These are phyloP conservation scores for Marronus borbonicus DNA, from an alignment of 2,888 invertebrate genomes.

Conservation along the genomic window DNA sequence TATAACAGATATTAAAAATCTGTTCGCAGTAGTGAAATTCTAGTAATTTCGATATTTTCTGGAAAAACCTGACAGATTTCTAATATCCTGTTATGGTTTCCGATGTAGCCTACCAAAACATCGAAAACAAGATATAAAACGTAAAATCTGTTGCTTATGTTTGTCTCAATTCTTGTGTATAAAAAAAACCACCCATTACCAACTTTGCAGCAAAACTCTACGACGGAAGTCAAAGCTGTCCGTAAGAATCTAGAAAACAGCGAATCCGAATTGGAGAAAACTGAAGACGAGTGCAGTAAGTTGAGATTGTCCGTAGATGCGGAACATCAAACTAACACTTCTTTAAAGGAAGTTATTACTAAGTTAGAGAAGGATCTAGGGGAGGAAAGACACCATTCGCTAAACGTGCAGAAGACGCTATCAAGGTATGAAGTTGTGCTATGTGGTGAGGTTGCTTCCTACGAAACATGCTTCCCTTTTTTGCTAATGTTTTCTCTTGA, in stretches of 20 bases:
- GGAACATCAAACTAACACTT: slow-evolving; percentile 73
- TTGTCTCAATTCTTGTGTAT: too few species aligned
- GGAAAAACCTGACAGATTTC: too few species aligned
- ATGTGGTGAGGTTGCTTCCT: too few species aligned
- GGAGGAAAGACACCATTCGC: slow-evolving; percentile 72
- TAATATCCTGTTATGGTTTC: too few species aligned
- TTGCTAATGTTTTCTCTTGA: too few species aligned
- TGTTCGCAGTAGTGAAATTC: too few species aligned
- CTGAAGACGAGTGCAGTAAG: slow-evolving; percentile 72
- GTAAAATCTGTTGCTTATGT: too few species aligned
- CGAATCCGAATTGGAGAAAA: slow-evolving; percentile 70
- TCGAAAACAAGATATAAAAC: too few species aligned
- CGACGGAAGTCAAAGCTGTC: slow-evolving; percentile 66
- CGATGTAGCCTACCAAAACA: too few species aligned
- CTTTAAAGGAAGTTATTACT: slow-evolving; percentile 72
- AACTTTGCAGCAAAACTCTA: slow-evolving; percentile 62
- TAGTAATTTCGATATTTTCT: too few species aligned
- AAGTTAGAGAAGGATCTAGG: slow-evolving; percentile 71
- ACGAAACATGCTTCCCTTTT: too few species aligned
- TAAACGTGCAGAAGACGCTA: slow-evolving; percentile 69
- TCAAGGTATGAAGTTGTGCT: slow-evolving; percentile 62
- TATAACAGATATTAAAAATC: too few species aligned
- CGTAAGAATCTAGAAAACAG: slow-evolving; percentile 68
- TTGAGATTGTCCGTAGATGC: slow-evolving; percentile 72
- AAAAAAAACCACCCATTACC: neutral